Conservation (phyloP, 2,888 invertebrate species). For the Andrena marginata region DNA sequence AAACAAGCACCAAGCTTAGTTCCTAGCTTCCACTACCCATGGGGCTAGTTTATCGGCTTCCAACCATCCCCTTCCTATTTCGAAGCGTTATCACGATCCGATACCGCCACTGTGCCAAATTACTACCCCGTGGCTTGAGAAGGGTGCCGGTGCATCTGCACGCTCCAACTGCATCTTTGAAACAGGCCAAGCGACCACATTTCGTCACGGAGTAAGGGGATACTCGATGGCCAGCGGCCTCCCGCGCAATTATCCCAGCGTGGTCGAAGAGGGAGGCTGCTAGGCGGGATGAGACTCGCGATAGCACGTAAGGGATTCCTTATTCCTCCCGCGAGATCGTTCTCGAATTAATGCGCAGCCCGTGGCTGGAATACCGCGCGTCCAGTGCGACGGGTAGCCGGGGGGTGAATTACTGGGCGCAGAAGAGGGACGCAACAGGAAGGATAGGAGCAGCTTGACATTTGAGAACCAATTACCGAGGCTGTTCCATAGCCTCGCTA, state of each 20-base stretch:
- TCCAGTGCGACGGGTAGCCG: background rate
- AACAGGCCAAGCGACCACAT: background rate
- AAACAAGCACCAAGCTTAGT: background rate
- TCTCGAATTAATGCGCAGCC: slow-evolving; percentile 76
- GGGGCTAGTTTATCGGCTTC: background rate
- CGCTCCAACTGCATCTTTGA: background rate
- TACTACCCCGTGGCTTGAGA: background rate
- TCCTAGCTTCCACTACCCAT: background rate
- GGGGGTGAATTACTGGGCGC: slow-evolving; percentile 21
- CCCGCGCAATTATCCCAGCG: slow-evolving; percentile 68
- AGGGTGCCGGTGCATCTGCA: slow-evolving; percentile 12
- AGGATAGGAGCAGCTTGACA: slow-evolving; percentile 12
- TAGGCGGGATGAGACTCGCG: slow-evolving; percentile 19
- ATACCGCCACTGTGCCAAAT: background rate
- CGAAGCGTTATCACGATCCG: too few relatives aligned
- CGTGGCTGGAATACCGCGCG: slow-evolving; percentile 67
- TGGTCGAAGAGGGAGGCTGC: slow-evolving; percentile 28
- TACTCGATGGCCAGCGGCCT: slow-evolving; percentile 40
- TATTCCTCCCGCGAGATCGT: slow-evolving; percentile 74
- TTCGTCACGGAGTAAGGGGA: slow-evolving; percentile 30
- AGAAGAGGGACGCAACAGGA: background rate
- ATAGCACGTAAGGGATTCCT: slow-evolving; percentile 70
- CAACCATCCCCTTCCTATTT: background rate
- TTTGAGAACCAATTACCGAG: slow-evolving; percentile 76
- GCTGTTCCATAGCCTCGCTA: slow-evolving; percentile 29